Evolutionary conservation across 2,888 invertebrate genomes (phyloP), one percentile per base, ranked within the genome.

Genomic region (Acleris cristana): DNA sequence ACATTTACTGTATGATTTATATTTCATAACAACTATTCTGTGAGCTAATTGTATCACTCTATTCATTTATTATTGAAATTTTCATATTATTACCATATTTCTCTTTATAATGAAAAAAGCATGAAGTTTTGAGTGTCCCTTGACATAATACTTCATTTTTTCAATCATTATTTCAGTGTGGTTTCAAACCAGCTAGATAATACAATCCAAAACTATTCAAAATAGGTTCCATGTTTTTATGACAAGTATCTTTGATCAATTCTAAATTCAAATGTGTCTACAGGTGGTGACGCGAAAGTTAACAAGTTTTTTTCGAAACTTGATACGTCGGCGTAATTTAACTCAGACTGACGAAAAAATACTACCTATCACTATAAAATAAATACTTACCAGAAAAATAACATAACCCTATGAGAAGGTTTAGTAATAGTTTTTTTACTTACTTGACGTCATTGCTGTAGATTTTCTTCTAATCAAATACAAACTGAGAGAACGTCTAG

Each of bases 11-110:
- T 76, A 79, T 74, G 74, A 80, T 72, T 75, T 71, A 12, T 78
- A 70, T 75, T 77, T 78, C 72, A 74, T 69, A 56, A 74, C 70
- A 71, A 69, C 72, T 70, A 74, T 75, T 55, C 66, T 64, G 70
- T 74, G 62, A 61, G 76, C 71, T 69, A 74, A 75, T 74, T 78
- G 79, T 44, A 76, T 74, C 78, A 79, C 80, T 80, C 71, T 81
- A 79, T 75, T 78, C 85, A 85, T 85, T 79, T 85, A 84, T 84
- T 85, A 77, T 49, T 84, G 80, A 69, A 69, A 48, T 66, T 68
- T 69, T 54, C 69, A 63, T 45, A 65, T 61, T 55, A 62, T 19
- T 57, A 61, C 40, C 7, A 52, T 16, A 30, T 10, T 44, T 48
- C 65, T 58, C 40, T 40, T 40, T 40, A 14, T 40, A 40, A 40